Evolutionary conservation across 2,113 vertebrate genomes (phyloP).

Genomic region (Mustelus asterias): DNA sequence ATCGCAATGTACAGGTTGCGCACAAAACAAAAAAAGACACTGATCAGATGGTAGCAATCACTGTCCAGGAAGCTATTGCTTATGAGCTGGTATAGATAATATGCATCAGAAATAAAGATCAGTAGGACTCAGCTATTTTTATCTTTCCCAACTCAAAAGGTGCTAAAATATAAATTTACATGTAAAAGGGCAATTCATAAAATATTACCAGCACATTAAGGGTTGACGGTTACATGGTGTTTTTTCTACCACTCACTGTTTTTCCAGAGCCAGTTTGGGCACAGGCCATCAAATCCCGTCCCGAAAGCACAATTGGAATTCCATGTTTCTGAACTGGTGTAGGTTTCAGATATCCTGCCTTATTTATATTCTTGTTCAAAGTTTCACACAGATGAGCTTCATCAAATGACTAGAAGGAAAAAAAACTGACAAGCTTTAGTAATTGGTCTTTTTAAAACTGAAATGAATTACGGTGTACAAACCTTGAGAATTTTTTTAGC

Average conservation of each 20-base stretch:
- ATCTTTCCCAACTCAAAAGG: neutral
- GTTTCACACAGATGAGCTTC: constrained; percentile 71
- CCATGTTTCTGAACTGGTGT: constrained; percentile 94
- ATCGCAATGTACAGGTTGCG: neutral
- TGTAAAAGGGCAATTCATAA: neutral
- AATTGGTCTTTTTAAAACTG: neutral
- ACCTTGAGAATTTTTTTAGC: too few species aligned
- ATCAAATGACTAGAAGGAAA: constrained; percentile 66
- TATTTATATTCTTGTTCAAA: constrained; percentile 67
- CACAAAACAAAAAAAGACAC: neutral
- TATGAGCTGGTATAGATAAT: neutral
- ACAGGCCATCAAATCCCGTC: constrained; percentile 92
- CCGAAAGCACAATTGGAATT: constrained; percentile 76
- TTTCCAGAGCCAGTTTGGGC: constrained; percentile 96
- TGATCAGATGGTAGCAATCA: neutral
- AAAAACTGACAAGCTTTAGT: neutral
- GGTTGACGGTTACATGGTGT: neutral
- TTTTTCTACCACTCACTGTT: constrained; percentile 66
- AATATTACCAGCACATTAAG: neutral
- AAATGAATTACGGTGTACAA: neutral
- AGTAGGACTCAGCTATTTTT: neutral
- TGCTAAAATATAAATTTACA: neutral
- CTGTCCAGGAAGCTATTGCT: neutral
- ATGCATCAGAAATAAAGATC: neutral
- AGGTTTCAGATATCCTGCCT: constrained; percentile 80